Evolutionary conservation across 2,797 vertebrate genomes (phyloP).

Genomic region (Loriculus beryllinus): DNA sequence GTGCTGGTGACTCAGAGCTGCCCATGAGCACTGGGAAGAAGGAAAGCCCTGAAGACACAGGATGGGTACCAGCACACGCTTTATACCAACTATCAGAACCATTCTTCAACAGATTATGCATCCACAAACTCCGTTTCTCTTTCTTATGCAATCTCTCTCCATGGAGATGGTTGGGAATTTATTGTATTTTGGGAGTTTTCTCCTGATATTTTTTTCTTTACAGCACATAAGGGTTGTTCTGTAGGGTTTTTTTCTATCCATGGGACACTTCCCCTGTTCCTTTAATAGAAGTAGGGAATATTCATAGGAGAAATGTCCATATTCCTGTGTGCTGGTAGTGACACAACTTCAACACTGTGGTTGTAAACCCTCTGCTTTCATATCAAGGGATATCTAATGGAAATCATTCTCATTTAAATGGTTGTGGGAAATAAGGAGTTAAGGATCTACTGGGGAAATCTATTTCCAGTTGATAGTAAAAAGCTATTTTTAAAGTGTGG

Average conservation of each 20-base stretch:
- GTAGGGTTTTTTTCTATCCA: background rate
- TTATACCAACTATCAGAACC: background rate
- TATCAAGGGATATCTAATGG: background rate
- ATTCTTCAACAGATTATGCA: background rate
- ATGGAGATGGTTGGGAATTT: background rate
- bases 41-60: background rate
- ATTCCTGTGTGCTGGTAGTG: background rate
- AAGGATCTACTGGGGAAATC: background rate
- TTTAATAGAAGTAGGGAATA: background rate
- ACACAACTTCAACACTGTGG: background rate
- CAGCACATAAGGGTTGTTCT: background rate
- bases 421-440: background rate
- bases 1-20: background rate
- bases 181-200: fast-evolving
- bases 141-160: background rate
- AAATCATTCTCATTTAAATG: background rate
- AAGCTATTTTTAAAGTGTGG: background rate
- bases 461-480: slow-evolving; percentile 16
- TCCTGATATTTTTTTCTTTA: fast-evolving
- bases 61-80: background rate
- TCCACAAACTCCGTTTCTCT: background rate
- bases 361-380: background rate
- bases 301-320: background rate
- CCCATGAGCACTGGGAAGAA: background rate
- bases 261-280: background rate